A percentile compares a stretch with the other conserved stretches of the same genome.
These are phyloP conservation scores for Microplitis manilae DNA, from an alignment of 2,888 invertebrate genomes.

Conservation along the genomic window DNA sequence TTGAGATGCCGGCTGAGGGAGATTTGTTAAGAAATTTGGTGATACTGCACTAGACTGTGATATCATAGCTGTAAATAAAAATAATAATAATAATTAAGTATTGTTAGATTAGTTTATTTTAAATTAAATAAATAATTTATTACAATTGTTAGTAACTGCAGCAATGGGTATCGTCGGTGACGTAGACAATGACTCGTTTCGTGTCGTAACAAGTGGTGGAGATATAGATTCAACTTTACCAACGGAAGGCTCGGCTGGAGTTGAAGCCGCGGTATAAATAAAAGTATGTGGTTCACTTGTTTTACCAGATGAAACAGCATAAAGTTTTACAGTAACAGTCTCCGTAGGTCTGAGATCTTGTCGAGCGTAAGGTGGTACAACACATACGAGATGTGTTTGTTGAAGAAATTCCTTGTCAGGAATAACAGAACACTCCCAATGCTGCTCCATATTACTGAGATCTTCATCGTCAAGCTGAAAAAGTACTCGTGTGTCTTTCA, in stretches of 20 bases:
- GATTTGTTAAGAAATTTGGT: slow-evolving; percentile 47
- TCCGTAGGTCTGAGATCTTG: slow-evolving; percentile 78
- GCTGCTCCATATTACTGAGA: slow-evolving; percentile 73
- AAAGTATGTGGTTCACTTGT: slow-evolving; percentile 89
- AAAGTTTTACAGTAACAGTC: slow-evolving; percentile 82
- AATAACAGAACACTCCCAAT: slow-evolving; percentile 87
- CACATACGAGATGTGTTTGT: slow-evolving; percentile 90
- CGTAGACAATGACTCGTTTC: slow-evolving; percentile 57
- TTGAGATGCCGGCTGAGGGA: slow-evolving; percentile 43
- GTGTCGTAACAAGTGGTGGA: slow-evolving; percentile 65
- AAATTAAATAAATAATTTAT: slow-evolving; percentile 6
- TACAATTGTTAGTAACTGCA: slow-evolving; percentile 49
- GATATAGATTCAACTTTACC: slow-evolving; percentile 62
- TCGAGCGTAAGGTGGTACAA: slow-evolving; percentile 84
- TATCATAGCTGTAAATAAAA: slow-evolving; percentile 56
- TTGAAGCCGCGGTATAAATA: slow-evolving; percentile 78
- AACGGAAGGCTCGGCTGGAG: slow-evolving; percentile 62
- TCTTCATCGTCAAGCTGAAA: slow-evolving; percentile 77
- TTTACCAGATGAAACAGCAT: slow-evolving; percentile 88
- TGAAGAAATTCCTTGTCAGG: slow-evolving; percentile 93
- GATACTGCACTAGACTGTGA: slow-evolving; percentile 55
- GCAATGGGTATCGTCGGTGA: slow-evolving; percentile 57
- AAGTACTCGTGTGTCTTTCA: slow-evolving; percentile 89
- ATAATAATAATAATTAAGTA: neutral
- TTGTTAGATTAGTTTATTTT: neutral